These are phyloP conservation scores for Clusia tigrina DNA, from an alignment of 2,888 invertebrate species.

Conservation along the genomic window DNA sequence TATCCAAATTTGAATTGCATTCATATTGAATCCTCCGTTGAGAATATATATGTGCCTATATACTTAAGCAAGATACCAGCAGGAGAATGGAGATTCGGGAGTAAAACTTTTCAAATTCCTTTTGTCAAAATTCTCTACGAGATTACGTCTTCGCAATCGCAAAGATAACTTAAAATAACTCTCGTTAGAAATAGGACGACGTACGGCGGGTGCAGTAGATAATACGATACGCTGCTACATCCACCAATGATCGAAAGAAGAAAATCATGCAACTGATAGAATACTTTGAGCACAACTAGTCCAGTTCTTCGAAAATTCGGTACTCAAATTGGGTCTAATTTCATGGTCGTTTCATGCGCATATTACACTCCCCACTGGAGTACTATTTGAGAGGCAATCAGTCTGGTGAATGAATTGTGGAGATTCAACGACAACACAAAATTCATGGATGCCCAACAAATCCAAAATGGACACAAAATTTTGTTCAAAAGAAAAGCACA, in stretches of 20 bases:
- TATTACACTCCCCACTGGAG: slow-evolving; percentile 79
- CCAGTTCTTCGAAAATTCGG: slow-evolving; percentile 81
- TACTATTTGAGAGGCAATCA: slow-evolving; percentile 65
- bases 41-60: slow-evolving; percentile 80
- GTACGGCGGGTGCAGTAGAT: slow-evolving; percentile 85
- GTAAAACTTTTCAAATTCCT: too few relatives aligned
- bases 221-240: slow-evolving; percentile 86
- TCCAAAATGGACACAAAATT: slow-evolving; percentile 37
- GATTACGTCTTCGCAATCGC: too few relatives aligned
- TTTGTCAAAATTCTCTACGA: too few relatives aligned
- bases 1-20: slow-evolving; percentile 82
- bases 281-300: slow-evolving; percentile 52
- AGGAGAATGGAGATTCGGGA: too few relatives aligned
- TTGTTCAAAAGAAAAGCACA: too few relatives aligned
- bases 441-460: slow-evolving; percentile 36
- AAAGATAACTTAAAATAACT: too few relatives aligned
- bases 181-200: slow-evolving; percentile 73
- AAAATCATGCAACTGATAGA: slow-evolving; percentile 75
- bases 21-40: slow-evolving; percentile 77
- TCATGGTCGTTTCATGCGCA: slow-evolving; percentile 81
- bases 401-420: slow-evolving; percentile 48
- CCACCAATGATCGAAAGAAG: slow-evolving; percentile 76
- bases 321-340: slow-evolving; percentile 75
- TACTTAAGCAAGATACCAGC: slow-evolving; percentile 82
- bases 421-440: slow-evolving; percentile 40